Evolutionary conservation across 2,113 vertebrate species (phyloP), one percentile per base, ranked within the genome.

Genomic region (Smithornis capensis): DNA sequence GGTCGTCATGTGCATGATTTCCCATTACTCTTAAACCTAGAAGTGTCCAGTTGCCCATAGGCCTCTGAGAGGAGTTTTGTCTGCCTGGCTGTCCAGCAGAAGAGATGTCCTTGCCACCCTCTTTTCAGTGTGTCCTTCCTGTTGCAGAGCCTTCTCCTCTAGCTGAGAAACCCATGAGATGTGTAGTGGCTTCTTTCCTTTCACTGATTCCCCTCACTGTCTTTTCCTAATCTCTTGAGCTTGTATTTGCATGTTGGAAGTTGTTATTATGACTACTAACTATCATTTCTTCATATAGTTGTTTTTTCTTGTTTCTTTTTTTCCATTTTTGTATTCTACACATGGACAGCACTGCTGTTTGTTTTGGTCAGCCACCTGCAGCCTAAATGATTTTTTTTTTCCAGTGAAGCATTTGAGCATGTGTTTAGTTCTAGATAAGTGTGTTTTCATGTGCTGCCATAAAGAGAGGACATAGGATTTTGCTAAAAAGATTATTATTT

Each of bases 161-260:
- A 23, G 16, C n/a, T 22, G 75, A 57, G 88, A 80, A 19, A 21
- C 11, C 40, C 5, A 2, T 15, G 28, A 28, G 7, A 82, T 0
- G 1, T 21, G 18, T 28, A 40, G 52, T 16, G 27, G 6, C 52
- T 90, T 78, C 60, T 28, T 5, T 63, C 47, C 52, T 44, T 49
- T 53, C 47, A 45, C 1, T 0, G 52, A 50, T 50, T 2, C 9
- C 22, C 18, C 1, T 0, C 33, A 2, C 14, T 37, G 23, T 23
- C 25, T 55, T 79, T 79, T 88, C 49, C 63, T 88, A 19, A 60
- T 76, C 16, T 57, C 45, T 89, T 49, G 29, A 38, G 38, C 11
- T 90, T 79, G 14, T 63, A 3, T 80, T 92, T 83, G 65, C 59
- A 53, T 37, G 4, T 3, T 62, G 31, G 14, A n/a, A 5, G 69